Percentiles rank a stretch among this genome's conserved stretches.
Evolutionary conservation across 2,888 invertebrate species (phyloP).

Genomic region (Aquatica leii): DNA sequence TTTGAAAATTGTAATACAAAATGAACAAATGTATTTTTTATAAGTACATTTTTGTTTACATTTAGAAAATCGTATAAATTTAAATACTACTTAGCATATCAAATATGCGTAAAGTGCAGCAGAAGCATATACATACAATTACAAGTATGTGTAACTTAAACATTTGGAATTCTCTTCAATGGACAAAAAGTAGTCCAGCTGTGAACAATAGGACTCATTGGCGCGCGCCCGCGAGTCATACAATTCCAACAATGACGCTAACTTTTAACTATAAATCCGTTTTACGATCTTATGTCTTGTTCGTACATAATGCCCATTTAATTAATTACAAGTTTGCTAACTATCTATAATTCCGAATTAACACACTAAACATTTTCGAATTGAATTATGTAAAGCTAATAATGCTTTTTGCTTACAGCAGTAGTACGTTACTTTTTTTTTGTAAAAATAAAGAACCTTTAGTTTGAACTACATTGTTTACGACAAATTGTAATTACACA

Average conservation of each 20-base stretch:
- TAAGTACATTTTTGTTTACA: slow-evolving; percentile 12
- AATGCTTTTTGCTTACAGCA: neutral
- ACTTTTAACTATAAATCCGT: slow-evolving; percentile 25
- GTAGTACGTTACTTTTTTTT: too few relatives aligned
- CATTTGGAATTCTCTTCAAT: slow-evolving; percentile 24
- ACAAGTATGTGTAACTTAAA: slow-evolving; percentile 25
- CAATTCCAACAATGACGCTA: slow-evolving; percentile 29
- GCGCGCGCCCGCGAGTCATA: slow-evolving; percentile 29
- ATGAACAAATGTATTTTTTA: neutral
- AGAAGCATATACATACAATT: too few relatives aligned
- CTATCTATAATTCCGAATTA: neutral
- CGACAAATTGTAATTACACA: too few relatives aligned
- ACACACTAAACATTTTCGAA: neutral
- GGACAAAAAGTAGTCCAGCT: slow-evolving; percentile 27
- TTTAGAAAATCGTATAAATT: too few relatives aligned
- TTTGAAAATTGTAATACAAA: slow-evolving; percentile 17
- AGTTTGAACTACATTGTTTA: too few relatives aligned
- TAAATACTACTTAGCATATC: too few relatives aligned
- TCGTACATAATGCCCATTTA: slow-evolving; percentile 6
- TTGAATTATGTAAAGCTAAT: neutral
- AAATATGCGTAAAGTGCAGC: too few relatives aligned
- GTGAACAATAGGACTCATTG: slow-evolving; percentile 34
- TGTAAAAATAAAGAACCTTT: too few relatives aligned
- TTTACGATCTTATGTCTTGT: slow-evolving; percentile 13
- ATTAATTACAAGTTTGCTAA: slow-evolving; percentile 6